Base-by-base conservation (phyloP, 1,140 invertebrate genomes). In the Tetragnatha versicolor region DNA sequence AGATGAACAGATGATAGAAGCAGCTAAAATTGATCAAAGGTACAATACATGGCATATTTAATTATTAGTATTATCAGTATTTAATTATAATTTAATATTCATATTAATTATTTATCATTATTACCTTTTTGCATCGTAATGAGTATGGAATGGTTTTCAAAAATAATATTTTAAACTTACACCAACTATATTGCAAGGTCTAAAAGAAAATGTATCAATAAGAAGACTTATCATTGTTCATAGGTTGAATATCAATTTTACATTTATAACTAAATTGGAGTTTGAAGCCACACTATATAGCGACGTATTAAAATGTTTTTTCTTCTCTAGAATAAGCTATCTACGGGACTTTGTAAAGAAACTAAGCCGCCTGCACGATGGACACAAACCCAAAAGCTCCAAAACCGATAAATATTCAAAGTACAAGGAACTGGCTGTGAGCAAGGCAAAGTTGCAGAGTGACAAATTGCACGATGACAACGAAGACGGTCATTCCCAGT, bases 11-110 rank as follows among this genome's bases (percentile, higher is more conserved):
- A 25, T 33, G 1, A 9, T 77, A 3, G 75, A 77, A 58, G 47
- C 75, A 20, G 63, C 75, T 37, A 77, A 66, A 42, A 77, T 66
- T n/a, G 75, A 75, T 63, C 58, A 75, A 63, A 47, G 72, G 72
- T 63, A 25, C 47, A n/a, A n/a, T n/a, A n/a, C n/a, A n/a, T n/a
- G n/a, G n/a, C n/a, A n/a, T n/a, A n/a, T n/a, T n/a, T n/a, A n/a
- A n/a, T n/a, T n/a, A n/a, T n/a, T n/a, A n/a, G n/a, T n/a, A n/a
- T n/a, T n/a, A n/a, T n/a, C n/a, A n/a, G n/a, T n/a, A n/a, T n/a
- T n/a, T n/a, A n/a, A n/a, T n/a, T n/a, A n/a, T n/a, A n/a, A n/a
- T n/a, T n/a, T n/a, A n/a, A n/a, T n/a, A n/a, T n/a, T n/a, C n/a
- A n/a, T n/a, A n/a, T n/a, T n/a, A n/a, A n/a, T n/a, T n/a, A n/a